Percentiles rank a stretch among this genome's conserved stretches.
Conservation (phyloP, 2,797 vertebrate genomes). For the Falco cherrug region DNA sequence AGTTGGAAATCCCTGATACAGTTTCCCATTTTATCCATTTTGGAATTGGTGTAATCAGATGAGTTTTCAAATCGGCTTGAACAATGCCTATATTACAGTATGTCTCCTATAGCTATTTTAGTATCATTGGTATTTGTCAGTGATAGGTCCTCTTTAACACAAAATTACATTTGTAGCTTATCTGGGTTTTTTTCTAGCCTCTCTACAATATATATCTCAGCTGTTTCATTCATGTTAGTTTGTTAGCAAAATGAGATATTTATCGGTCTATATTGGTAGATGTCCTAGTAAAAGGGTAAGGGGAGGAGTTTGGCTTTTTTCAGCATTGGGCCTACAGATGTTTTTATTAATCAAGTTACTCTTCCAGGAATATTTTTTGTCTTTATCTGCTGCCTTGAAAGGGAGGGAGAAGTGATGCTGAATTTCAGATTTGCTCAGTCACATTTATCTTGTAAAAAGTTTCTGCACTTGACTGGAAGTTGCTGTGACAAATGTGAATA, state of each 20-base stretch:
- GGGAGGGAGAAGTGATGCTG: not conserved
- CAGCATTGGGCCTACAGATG: not conserved
- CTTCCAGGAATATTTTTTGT: not conserved
- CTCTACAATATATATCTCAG: not conserved
- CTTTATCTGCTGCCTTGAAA: not conserved
- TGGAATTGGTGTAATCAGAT: not conserved
- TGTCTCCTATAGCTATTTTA: not conserved
- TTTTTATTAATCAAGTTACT: conserved; percentile 12
- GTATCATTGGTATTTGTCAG: not conserved
- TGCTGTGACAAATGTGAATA: conserved; percentile 9
- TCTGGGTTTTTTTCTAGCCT: not conserved
- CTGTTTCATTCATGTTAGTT: not conserved
- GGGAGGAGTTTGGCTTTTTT: not conserved
- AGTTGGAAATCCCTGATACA: not conserved
- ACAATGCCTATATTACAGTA: not conserved
- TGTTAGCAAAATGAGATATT: not conserved
- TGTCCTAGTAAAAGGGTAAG: not conserved
- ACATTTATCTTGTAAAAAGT: not conserved
- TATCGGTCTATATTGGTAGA: not conserved
- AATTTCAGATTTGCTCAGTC: not conserved
- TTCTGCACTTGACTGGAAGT: not conserved
- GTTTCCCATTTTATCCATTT: not conserved
- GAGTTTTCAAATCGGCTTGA: not conserved
- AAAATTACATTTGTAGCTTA: not conserved
- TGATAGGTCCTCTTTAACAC: not conserved